These are phyloP conservation scores for Hesperophylax magnus DNA, from an alignment of 1,140 invertebrate species.

Conservation along the genomic window DNA sequence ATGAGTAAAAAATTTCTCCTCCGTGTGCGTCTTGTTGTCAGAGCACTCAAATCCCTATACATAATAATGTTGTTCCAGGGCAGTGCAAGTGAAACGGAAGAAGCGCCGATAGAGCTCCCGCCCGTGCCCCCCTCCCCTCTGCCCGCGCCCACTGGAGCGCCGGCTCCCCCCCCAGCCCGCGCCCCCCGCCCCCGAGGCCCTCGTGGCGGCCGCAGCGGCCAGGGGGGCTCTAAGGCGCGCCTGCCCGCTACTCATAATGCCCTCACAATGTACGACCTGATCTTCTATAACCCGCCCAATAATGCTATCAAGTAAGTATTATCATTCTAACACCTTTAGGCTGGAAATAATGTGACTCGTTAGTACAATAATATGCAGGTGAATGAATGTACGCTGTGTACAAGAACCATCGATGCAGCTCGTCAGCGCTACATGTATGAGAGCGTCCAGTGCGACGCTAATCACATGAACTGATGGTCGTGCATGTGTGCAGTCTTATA, in stretches of 20 bases:
- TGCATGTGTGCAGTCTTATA: too few relatives aligned
- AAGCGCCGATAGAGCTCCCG: slow-evolving; percentile 58
- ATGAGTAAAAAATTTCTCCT: too few relatives aligned
- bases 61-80: slow-evolving; percentile 59
- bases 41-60: too few relatives aligned
- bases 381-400: too few relatives aligned
- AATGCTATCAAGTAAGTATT: slow-evolving; percentile 73
- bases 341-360: too few relatives aligned
- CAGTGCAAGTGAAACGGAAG: slow-evolving; percentile 69
- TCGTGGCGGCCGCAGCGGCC: background rate
- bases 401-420: too few relatives aligned
- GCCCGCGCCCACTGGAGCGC: background rate
- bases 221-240: slow-evolving; percentile 70
- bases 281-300: slow-evolving; percentile 87
- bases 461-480: too few relatives aligned
- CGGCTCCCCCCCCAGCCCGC: background rate
- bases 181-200: background rate
- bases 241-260: slow-evolving; percentile 77
- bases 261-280: slow-evolving; percentile 91
- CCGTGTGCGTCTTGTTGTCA: too few relatives aligned
- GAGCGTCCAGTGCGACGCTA: too few relatives aligned
- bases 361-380: too few relatives aligned
- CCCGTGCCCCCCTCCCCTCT: background rate
- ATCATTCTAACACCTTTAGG: too few relatives aligned
- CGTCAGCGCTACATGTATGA: too few relatives aligned